A percentile compares a stretch with the other conserved stretches of the same genome.
These are phyloP conservation scores for Drosophila borborema DNA, from an alignment of 2,888 invertebrate species.

Conservation along the genomic window DNA sequence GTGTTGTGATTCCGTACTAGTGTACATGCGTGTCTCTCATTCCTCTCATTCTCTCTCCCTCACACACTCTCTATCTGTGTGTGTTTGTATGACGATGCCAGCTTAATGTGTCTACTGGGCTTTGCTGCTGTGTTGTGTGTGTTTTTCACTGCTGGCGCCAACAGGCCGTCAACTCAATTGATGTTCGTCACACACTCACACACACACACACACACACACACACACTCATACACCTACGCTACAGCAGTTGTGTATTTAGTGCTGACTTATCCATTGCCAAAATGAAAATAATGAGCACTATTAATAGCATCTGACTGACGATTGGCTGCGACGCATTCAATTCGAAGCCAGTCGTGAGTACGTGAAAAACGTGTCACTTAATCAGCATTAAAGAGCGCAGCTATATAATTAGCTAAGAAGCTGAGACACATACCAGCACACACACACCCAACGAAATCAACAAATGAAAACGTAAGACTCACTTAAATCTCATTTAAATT, in stretches of 20 bases:
- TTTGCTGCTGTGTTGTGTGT: conserved; percentile 19
- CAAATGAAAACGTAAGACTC: conserved; percentile 34
- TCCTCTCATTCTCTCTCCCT: not conserved
- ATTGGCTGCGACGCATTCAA: conserved; percentile 48
- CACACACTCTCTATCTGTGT: not conserved
- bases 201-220: conserved; percentile 18
- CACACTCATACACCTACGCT: conserved; percentile 1
- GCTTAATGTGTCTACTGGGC: conserved; percentile 47
- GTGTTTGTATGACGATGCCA: conserved; percentile 40
- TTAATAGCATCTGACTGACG: conserved; percentile 49
- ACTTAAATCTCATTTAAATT: conserved; percentile 68
- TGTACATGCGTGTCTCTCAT: not conserved
- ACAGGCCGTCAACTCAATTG: conserved; percentile 48
- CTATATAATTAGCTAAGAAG: conserved; percentile 39
- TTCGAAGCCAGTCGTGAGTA: not conserved
- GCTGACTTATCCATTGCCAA: conserved; percentile 57
- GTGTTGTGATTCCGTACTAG: conserved; percentile 16
- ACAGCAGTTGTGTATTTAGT: conserved; percentile 22
- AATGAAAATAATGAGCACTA: conserved; percentile 72
- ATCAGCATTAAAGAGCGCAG: conserved; percentile 49
- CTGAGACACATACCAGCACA: conserved; percentile 4
- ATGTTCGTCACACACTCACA: conserved; percentile 30
- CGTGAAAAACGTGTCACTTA: conserved; percentile 38
- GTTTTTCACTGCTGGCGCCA: conserved; percentile 47
- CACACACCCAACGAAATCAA: conserved; percentile 13